These are phyloP conservation scores for Dendrolimus houi DNA, from an alignment of 2,888 invertebrate genomes.

Conservation along the genomic window DNA sequence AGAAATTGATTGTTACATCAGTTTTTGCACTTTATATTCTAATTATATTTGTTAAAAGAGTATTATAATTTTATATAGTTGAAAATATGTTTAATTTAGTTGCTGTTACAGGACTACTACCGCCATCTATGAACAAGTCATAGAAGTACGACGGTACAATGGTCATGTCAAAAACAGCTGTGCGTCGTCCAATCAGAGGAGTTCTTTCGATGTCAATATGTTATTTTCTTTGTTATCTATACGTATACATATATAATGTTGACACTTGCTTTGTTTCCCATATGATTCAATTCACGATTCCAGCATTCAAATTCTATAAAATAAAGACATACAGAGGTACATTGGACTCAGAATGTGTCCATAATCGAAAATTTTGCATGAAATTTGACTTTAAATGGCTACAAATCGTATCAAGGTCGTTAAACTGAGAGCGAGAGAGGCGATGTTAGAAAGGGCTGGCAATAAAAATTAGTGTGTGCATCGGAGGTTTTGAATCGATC, in stretches of 20 bases:
- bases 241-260: constrained; percentile 41
- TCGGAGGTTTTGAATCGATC: constrained; percentile 59
- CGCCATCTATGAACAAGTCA: neutral
- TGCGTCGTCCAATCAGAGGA: constrained; percentile 42
- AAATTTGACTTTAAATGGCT: constrained; percentile 16
- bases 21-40: neutral
- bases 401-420: constrained; percentile 48
- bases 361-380: constrained; percentile 6
- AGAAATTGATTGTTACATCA: neutral
- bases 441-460: constrained; percentile 31
- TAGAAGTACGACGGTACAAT: neutral
- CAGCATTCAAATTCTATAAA: constrained; percentile 3
- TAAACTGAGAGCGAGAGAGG: constrained; percentile 41
- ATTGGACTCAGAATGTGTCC: constrained; percentile 11
- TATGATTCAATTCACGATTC: constrained; percentile 40
- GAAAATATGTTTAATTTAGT: neutral
- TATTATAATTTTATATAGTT: neutral
- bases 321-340: constrained; percentile 11
- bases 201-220: constrained; percentile 39
- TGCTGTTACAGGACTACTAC: neutral
- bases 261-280: constrained; percentile 65
- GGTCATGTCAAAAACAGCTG: neutral
- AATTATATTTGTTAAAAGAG: neutral
- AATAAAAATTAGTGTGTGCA: constrained; percentile 38
- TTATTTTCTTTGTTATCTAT: constrained; percentile 35